Conservation (phyloP, 2,113 vertebrate species). For the Beaufortia kweichowensis region DNA sequence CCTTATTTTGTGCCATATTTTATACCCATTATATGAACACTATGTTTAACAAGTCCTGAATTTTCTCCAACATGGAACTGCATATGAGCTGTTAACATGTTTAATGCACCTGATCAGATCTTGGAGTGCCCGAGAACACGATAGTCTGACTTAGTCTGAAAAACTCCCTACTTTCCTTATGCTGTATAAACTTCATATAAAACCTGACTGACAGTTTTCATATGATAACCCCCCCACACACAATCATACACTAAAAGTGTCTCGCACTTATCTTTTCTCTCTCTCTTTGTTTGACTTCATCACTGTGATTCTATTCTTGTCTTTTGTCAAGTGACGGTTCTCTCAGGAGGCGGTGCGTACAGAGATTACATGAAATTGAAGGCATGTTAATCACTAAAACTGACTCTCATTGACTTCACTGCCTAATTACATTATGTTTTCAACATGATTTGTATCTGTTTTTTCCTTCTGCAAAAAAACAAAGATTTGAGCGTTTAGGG, state of each 20-base stretch:
- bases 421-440: constrained; percentile 64
- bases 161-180: background rate
- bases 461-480: constrained; percentile 63
- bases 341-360: constrained; percentile 11
- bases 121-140: no score
- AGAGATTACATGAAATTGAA: constrained; percentile 21
- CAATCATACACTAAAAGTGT: background rate
- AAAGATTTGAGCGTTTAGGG: constrained; percentile 63
- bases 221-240: background rate
- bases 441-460: constrained; percentile 46
- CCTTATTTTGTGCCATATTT: no score
- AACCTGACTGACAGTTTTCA: constrained; percentile 8
- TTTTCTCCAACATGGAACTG: no score
- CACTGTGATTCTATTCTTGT: constrained; percentile 22
- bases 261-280: background rate
- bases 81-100: no score
- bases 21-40: no score
- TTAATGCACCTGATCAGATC: no score
- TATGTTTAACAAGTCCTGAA: no score
- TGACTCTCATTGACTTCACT: constrained; percentile 57
- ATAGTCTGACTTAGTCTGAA: no score
- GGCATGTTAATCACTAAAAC: constrained; percentile 31
- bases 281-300: constrained; percentile 4
- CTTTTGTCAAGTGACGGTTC: constrained; percentile 6
- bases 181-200: background rate